A percentile compares a stretch with the other conserved stretches of the same genome.
phyloP scores from a whole-genome alignment of 2,888 invertebrate genomes.

The Platynereis dumerilii region DNA sequence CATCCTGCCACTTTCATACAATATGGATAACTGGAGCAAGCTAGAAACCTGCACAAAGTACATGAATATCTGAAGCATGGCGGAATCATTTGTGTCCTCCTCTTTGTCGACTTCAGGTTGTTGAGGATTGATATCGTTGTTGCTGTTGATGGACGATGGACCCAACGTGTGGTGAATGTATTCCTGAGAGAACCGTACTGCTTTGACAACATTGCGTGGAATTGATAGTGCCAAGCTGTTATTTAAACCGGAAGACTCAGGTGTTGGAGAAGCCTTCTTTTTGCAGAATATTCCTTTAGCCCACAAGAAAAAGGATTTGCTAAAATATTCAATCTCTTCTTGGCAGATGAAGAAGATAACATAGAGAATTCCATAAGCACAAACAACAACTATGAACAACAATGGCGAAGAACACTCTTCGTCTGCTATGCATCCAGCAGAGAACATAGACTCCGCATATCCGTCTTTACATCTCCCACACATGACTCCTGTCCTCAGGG shows the following conservation, averaged over 20 bases:
- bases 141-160: too few relatives aligned
- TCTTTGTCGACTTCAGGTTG: neutral
- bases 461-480: constrained; percentile 30
- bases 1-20: constrained; percentile 6
- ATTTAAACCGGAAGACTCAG: neutral
- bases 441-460: constrained; percentile 31
- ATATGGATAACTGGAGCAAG: constrained; percentile 23
- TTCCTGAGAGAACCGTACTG: too few relatives aligned
- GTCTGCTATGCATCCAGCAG: constrained; percentile 27
- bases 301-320: constrained; percentile 5
- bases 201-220: too few relatives aligned
- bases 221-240: too few relatives aligned
- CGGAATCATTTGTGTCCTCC: constrained; percentile 4
- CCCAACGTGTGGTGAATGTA: too few relatives aligned
- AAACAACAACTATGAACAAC: constrained; percentile 16
- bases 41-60: constrained; percentile 33
- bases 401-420: constrained; percentile 14
- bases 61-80: constrained; percentile 33
- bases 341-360: constrained; percentile 33
- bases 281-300: neutral
- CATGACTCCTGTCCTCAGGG: constrained; percentile 25
- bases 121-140: too few relatives aligned
- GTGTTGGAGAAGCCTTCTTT: neutral
- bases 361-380: constrained; percentile 31
- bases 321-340: constrained; percentile 20